phyloP scores from a whole-genome alignment of 37 sponge, comb jelly and placozoan species.

The Aphrocallistes beatrix region DNA sequence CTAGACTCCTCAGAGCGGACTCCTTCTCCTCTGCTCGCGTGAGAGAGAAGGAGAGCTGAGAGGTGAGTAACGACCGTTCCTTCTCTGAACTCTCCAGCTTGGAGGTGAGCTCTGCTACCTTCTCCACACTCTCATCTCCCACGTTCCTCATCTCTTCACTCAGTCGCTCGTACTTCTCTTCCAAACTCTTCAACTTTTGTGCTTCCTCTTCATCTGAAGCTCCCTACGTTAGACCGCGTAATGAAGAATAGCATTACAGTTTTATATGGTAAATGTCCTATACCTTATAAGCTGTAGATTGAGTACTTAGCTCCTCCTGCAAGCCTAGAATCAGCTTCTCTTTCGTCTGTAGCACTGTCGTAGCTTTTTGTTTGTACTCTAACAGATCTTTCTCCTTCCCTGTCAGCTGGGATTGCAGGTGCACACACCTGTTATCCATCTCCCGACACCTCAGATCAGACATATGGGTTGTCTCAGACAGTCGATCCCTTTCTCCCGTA shows the following conservation, averaged over 20 bases:
- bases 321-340: neutral
- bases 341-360: neutral
- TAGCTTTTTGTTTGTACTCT: neutral
- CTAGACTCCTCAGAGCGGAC: neutral
- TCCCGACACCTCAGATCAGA: neutral
- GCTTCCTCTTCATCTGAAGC: neutral
- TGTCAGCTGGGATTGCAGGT: neutral
- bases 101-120: neutral
- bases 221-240: neutral
- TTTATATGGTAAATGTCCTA: no score
- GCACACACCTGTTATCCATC: neutral
- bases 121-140: neutral
- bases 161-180: neutral
- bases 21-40: slow-evolving; percentile 11
- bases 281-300: no score
- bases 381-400: neutral
- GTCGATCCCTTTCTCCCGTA: neutral
- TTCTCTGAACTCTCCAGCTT: neutral
- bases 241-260: no score
- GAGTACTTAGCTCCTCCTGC: neutral
- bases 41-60: neutral
- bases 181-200: neutral
- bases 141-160: neutral
- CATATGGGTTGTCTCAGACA: neutral
- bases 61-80: neutral